Evolutionary conservation across 2,113 vertebrate genomes (phyloP).

Genomic region (Heptranchias perlo): DNA sequence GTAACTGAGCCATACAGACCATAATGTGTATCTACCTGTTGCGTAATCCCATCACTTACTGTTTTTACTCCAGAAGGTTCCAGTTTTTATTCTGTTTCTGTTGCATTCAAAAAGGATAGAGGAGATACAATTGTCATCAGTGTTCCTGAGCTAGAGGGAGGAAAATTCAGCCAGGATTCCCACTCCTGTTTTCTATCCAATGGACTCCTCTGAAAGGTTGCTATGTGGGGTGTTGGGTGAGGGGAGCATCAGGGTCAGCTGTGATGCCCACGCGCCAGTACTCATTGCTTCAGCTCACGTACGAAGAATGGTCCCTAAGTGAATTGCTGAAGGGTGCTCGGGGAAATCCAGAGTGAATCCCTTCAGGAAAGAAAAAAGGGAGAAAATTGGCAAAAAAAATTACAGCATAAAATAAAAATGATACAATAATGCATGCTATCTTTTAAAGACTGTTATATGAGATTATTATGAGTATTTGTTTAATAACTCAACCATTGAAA

Average conservation of each 20-base stretch:
- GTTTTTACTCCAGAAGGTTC: no score
- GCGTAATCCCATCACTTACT: no score
- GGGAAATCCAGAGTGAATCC: neutral
- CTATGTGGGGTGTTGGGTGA: neutral
- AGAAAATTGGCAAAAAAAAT: neutral
- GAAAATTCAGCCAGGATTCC: neutral
- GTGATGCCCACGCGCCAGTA: neutral
- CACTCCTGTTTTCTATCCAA: neutral
- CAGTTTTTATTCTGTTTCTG: no score
- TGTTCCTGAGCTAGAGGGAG: neutral
- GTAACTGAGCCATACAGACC: neutral
- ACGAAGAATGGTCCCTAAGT: neutral
- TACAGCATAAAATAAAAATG: neutral
- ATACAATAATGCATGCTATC: neutral
- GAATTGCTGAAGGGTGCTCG: neutral
- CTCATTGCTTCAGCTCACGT: neutral
- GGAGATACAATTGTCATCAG: neutral
- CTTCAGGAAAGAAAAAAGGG: neutral
- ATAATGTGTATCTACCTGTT: neutral
- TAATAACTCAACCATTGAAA: neutral
- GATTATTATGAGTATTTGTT: neutral
- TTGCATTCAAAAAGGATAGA: neutral
- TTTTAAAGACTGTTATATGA: neutral
- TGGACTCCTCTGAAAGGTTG: neutral
- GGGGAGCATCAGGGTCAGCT: neutral